phyloP scores from a whole-genome alignment of 2,888 invertebrate species.

The Platerodrilus igneus region DNA sequence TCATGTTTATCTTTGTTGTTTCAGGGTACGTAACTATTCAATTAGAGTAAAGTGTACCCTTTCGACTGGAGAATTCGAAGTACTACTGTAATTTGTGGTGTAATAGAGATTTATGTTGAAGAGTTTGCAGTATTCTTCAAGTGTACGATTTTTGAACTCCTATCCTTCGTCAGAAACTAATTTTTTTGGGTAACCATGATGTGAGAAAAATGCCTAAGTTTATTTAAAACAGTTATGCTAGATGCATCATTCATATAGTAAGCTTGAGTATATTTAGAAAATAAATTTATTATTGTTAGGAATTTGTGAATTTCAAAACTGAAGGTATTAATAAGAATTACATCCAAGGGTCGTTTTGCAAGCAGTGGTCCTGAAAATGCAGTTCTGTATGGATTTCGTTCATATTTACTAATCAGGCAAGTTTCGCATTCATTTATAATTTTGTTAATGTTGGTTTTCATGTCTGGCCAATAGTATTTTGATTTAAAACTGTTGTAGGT shows the following conservation, averaged over 20 bases:
- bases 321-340: background rate
- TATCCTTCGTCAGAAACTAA: conserved; percentile 3
- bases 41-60: conserved; percentile 12
- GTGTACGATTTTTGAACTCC: conserved; percentile 10
- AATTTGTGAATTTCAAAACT: background rate
- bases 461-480: conserved; percentile 9
- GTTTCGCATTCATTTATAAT: conserved; percentile 12
- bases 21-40: conserved; percentile 12
- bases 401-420: conserved; percentile 10
- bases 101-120: conserved; percentile 2
- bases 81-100: conserved; percentile 4
- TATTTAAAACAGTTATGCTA: background rate
- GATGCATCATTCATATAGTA: conserved; percentile 1
- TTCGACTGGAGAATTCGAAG: conserved; percentile 5
- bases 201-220: background rate
- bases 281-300: background rate
- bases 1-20: conserved; percentile 5
- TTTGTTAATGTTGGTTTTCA: conserved; percentile 7
- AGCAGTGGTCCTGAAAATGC: background rate
- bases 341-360: background rate
- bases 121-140: conserved; percentile 2
- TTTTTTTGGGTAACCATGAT: conserved; percentile 5
- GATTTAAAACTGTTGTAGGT: conserved; percentile 4
- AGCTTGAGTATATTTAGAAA: conserved; percentile 5
- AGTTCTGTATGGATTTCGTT: conserved; percentile 6